Percentiles rank a stretch among this genome's conserved stretches.
phyloP scores from a whole-genome alignment of 1,140 invertebrate genomes.

The Caenorhabditis briggsae region DNA sequence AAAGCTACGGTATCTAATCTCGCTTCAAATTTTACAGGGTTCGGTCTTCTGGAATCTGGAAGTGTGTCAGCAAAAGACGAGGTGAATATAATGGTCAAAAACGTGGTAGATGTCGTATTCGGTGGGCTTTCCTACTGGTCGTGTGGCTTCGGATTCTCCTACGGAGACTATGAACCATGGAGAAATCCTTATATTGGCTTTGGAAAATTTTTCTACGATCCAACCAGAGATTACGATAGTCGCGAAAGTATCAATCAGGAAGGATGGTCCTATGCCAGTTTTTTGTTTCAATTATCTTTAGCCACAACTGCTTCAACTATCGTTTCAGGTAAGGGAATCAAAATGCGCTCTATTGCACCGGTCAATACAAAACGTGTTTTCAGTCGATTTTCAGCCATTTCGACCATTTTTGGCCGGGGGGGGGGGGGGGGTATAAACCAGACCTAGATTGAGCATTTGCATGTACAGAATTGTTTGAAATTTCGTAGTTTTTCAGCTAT shows the following conservation, averaged over 20 bases:
- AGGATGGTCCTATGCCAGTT: constrained; percentile 74
- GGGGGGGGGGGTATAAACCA: no score
- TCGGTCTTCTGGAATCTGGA: constrained; percentile 90
- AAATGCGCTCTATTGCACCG: not conserved
- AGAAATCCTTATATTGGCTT: constrained; percentile 83
- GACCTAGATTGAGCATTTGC: no score
- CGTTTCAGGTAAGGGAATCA: constrained; percentile 84
- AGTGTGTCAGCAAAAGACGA: constrained; percentile 92
- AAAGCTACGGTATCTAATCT: not conserved
- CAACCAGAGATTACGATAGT: constrained; percentile 63
- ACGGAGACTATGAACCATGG: constrained; percentile 82
- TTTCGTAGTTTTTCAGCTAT: no score
- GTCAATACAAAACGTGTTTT: no score
- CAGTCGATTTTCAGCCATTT: no score
- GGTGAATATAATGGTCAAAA: constrained; percentile 96
- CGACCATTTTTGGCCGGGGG: no score
- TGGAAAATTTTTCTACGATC: constrained; percentile 80
- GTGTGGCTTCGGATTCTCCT: constrained; percentile 91
- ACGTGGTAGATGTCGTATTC: constrained; percentile 90
- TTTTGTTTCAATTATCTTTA: constrained; percentile 85
- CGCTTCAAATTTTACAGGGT: constrained; percentile 83
- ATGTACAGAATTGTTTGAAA: no score
- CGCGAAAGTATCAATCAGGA: constrained; percentile 68
- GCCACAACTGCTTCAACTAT: constrained; percentile 92
- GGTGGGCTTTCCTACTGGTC: constrained; percentile 91